Base-by-base conservation (phyloP, 2,888 invertebrate species). In the Erebia aethiops region DNA sequence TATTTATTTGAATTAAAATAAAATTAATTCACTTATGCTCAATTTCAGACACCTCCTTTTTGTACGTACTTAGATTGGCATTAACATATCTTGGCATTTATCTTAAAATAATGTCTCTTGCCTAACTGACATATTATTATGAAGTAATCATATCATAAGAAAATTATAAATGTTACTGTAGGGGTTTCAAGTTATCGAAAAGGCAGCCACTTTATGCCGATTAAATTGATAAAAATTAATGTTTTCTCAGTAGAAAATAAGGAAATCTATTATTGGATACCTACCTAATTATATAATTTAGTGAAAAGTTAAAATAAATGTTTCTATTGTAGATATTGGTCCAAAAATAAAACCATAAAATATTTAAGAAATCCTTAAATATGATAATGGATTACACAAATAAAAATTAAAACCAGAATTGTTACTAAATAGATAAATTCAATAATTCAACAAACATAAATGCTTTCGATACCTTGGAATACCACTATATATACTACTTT, bases 21-120 rank as follows among this genome's bases (percentile, higher is more conserved):
- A 35, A 35, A 35, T 35, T 35, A 35, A 35, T 35, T 35, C 7
- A 35, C 3, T 35, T 35, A 35, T 35, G 35, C 35, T 35, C 35
- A 51, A 54, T 18, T 54, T 54, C 54, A 18, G 3, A 9, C 54
- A 54, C 18, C 54, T 54, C 54, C 54, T 46, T 18, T 61, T 61
- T 80, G 79, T 78, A 77, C 75, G 80, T 86, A 89, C 84, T 76
- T 86, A 74, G 71, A 73, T 68, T 81, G 84, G 79, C 83, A 81
- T 77, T 84, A 78, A 88, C 89, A 90, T 91, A 91, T 90, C 88
- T 81, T 81, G 80, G 61, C 70, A 67, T 62, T 71, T 64, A 67
- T 52, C 52, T 67, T 61, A 41, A 21, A 54, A 43, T 43, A 65
- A 73, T 56, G 67, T 69, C 57, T 69, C 66, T 74, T 71, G 70